Conservation (phyloP, 2,113 vertebrate species). For the Tragelaphus strepsiceros region DNA sequence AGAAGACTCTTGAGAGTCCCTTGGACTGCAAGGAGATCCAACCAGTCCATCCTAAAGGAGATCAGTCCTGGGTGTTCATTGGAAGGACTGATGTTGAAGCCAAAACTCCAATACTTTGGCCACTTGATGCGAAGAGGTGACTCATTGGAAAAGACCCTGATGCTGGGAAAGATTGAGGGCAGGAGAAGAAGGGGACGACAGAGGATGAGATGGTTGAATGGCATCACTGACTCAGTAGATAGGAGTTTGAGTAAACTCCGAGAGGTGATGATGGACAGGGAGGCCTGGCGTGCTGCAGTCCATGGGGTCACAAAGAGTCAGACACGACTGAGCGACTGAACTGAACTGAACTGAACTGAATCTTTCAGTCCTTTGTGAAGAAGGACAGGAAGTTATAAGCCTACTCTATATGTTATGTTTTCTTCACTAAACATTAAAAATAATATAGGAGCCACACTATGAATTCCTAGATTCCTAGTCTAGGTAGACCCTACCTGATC, state of each 20-base stretch:
- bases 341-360: not conserved
- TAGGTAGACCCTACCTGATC: not conserved
- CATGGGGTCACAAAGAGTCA: not conserved
- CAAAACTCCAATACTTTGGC: not conserved
- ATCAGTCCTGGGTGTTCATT: not conserved
- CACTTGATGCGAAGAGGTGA: not conserved
- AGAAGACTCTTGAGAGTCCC: not conserved
- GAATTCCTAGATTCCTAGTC: not conserved
- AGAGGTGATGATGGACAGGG: not conserved
- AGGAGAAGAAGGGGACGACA: not conserved
- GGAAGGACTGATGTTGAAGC: not conserved
- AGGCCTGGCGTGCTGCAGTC: rapidly evolving
- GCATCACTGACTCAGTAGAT: rapidly evolving
- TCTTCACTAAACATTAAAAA: not conserved
- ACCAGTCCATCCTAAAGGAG: not conserved
- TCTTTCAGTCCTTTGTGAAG: not conserved
- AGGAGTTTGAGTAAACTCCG: not conserved
- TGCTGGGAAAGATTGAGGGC: not conserved
- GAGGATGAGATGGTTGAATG: not conserved
- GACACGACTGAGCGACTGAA: rapidly evolving
- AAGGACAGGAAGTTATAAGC: not conserved
- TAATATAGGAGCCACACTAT: not conserved
- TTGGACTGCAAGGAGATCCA: not conserved
- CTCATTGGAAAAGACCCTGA: not conserved
- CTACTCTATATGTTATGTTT: not conserved